A percentile compares a stretch with the other conserved stretches of the same genome.
Conservation (phyloP, 2,797 vertebrate genomes). For the Anguilla megastoma region DNA sequence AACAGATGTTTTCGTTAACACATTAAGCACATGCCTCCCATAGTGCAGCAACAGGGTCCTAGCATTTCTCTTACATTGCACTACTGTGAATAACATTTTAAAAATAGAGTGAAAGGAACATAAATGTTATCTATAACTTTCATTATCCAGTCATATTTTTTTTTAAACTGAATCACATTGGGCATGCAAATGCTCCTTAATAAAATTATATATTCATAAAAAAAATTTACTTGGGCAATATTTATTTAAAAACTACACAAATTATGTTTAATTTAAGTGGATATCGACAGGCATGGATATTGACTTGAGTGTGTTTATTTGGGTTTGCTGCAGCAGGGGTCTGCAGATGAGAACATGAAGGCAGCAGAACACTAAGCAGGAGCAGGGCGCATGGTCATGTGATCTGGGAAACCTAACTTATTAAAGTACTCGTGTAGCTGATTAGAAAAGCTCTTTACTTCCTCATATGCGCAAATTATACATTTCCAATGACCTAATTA, state of each 20-base stretch:
- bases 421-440: not conserved
- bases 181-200: not conserved
- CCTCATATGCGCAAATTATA: not conserved
- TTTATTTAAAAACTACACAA: not conserved
- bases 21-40: too few species aligned
- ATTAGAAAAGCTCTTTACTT: not conserved
- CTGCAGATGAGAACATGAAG: not conserved
- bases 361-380: not conserved
- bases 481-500: not conserved
- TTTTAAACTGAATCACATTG: not conserved
- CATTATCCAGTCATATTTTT: too few species aligned
- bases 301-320: not conserved
- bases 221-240: not conserved
- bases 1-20: not conserved
- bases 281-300: not conserved
- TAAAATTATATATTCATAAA: not conserved
- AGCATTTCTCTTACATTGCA: not conserved
- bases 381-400: not conserved
- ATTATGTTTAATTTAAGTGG: not conserved
- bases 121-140: not conserved
- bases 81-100: not conserved
- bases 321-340: not conserved
- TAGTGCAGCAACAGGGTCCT: too few species aligned
- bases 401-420: not conserved
- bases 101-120: not conserved